Base-by-base conservation (phyloP, 2,888 invertebrate species). In the Amphiduros pacificus region DNA sequence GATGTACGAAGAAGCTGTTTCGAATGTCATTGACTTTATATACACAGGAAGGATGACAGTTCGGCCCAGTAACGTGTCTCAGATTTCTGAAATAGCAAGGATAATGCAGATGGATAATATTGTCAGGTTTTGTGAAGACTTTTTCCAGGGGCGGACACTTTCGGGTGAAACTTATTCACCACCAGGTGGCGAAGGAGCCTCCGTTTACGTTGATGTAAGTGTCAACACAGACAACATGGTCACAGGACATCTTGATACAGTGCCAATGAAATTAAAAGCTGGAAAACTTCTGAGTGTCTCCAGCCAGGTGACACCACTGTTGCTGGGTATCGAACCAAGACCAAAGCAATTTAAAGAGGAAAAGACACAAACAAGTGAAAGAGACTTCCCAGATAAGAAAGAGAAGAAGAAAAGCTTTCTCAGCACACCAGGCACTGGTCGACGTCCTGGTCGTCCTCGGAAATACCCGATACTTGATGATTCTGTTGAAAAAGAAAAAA, bases 81-180 rank as follows among this genome's bases (percentile, higher is more conserved):
- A 76, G 50, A 70, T 81, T 20, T 55, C 71, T 31, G 77, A 79
- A 66, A 77, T 81, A 32, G 76, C 79, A 1, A 72, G 73, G 58
- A 80, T 79, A 20, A 77, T 81, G 77, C 74, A 78, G 63, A 71
- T 80, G 71, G 65, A 71, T 24, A 70, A 63, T 36, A 67, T 80
- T 11, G 55, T 76, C 11, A 69, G 57, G 26, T 62, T 63, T 41
- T 68, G 73, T 60, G 62, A 62, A 31, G 60, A 61, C 2, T 63
- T 63, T 55, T n/a, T 31, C 6, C n/a, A 50, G 22, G 31, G 40
- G 5, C 29, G 62, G 53, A 31, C 11, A 5, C 52, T 11, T 48
- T 6, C 11, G 6, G 24, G 51, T 51, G 26, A 51, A 27, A 26
- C 27, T 14, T 22, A 22, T 4, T 28, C 51, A 17, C 51, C 32